Evolutionary conservation across 2,113 vertebrate genomes (phyloP).

Genomic region (Oplegnathus fasciatus): DNA sequence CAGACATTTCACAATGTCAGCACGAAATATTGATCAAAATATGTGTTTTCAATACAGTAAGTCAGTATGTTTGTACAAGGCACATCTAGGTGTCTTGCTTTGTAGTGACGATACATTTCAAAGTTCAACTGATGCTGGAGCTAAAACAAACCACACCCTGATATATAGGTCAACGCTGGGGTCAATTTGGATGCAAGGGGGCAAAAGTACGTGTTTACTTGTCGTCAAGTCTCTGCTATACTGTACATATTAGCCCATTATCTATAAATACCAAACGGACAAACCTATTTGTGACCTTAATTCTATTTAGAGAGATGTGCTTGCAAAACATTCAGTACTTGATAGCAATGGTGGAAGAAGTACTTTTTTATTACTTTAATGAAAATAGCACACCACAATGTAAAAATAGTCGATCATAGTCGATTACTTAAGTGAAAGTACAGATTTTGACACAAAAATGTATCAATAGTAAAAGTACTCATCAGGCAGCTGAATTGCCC

Average conservation of each 20-base stretch:
- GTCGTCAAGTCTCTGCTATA: neutral
- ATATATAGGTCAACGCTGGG: neutral
- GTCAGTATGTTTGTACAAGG: slow-evolving; percentile 24
- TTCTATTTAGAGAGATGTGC: neutral
- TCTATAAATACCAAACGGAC: neutral
- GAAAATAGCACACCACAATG: neutral
- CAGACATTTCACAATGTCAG: slow-evolving; percentile 14
- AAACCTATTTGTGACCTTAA: neutral
- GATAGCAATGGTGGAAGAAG: neutral
- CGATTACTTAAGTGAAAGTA: neutral
- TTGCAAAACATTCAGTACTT: neutral
- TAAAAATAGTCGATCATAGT: no score
- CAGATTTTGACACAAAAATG: slow-evolving; percentile 22
- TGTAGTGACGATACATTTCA: slow-evolving; percentile 11
- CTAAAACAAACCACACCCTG: neutral
- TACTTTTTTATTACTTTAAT: neutral
- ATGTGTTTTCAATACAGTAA: slow-evolving; percentile 27
- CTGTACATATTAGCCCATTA: neutral
- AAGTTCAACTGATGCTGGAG: slow-evolving; percentile 49
- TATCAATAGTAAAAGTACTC: slow-evolving; percentile 22
- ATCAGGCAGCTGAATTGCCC: neutral
- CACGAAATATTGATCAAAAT: slow-evolving; percentile 16
- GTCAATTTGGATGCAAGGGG: neutral
- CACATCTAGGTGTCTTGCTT: slow-evolving; percentile 12
- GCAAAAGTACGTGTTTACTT: slow-evolving; percentile 34